Base-by-base conservation (phyloP, 2,888 invertebrate genomes). In the Microchrysa polita region DNA sequence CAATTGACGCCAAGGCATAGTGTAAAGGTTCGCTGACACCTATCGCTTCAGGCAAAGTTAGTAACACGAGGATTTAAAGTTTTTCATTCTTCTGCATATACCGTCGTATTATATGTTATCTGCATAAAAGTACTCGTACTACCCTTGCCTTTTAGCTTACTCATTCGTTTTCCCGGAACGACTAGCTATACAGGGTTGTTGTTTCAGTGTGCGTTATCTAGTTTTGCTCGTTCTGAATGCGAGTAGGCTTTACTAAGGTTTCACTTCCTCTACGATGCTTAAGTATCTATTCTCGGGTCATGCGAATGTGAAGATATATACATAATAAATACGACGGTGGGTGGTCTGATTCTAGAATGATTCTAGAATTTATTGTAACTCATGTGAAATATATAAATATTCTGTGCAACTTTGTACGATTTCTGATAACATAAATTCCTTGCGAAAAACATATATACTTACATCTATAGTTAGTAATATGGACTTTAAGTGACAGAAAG, bases 21-120 rank as follows among this genome's bases (percentile, higher is more conserved):
- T 23, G 1, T 59, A 59, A 59, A 27, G 59, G 59, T 59, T 59
- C 59, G 59, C 59, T 59, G 59, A 59, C 59, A 59, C 23, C 59
- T 23, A 59, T n/a, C 22, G 27, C 59, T 59, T 23, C 9, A 23
- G 23, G 59, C 22, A 20, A 27, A 22, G 27, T 59, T 59, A 5
- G 59, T 27, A 59, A 59, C 27, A n/a, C 12, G 23, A 23, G 59
- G 23, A 59, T 59, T 59, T 59, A 34, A 34, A 34, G 59, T 59
- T 59, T 5, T 59, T 10, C 59, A 34, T 34, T 5, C 27, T 34
- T 34, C 27, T 34, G 27, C 27, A 34, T 34, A 34, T 34, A 34
- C 27, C 27, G 27, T 34, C n/a, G n/a, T n/a, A n/a, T n/a, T n/a
- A n/a, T n/a, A n/a, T n/a, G n/a, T n/a, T n/a, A n/a, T n/a, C n/a